Evolutionary conservation across 1,140 invertebrate genomes (phyloP).

Genomic region (Ceratina australensis): DNA sequence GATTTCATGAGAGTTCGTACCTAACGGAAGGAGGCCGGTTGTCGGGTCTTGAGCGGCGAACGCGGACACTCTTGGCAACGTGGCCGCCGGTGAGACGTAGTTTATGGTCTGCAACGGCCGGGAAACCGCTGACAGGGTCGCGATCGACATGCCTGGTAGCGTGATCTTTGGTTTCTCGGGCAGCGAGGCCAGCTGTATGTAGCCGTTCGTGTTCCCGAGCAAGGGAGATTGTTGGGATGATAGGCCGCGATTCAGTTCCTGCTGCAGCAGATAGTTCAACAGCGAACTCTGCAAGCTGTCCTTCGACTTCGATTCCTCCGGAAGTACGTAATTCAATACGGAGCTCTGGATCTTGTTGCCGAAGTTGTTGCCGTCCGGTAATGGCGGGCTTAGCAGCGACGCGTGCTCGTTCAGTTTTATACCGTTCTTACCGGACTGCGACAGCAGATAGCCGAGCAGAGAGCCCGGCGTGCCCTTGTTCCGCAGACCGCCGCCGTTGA

Average conservation of each 20-base stretch:
- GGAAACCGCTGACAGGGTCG: slow-evolving; percentile 56
- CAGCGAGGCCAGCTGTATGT: slow-evolving; percentile 44
- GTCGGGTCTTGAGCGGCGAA: slow-evolving; percentile 23
- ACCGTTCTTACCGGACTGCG: slow-evolving; percentile 1
- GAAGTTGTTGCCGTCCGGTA: neutral
- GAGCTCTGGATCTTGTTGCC: slow-evolving; percentile 19
- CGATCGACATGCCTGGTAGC: slow-evolving; percentile 44
- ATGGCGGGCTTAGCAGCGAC: slow-evolving; percentile 6
- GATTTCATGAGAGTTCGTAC: too few species aligned
- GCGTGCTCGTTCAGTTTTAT: slow-evolving; percentile 22
- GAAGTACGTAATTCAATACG: slow-evolving; percentile 34
- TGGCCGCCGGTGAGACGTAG: slow-evolving; percentile 32
- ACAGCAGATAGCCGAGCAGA: slow-evolving; percentile 3
- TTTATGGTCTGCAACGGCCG: slow-evolving; percentile 45
- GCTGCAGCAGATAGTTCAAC: slow-evolving; percentile 40
- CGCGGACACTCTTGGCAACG: slow-evolving; percentile 25
- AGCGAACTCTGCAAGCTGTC: slow-evolving; percentile 37
- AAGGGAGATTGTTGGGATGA: slow-evolving; percentile 45
- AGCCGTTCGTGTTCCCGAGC: slow-evolving; percentile 58
- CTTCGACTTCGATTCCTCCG: slow-evolving; percentile 44
- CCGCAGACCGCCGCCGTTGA: slow-evolving; percentile 13
- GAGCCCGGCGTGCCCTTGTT: neutral
- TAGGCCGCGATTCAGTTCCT: slow-evolving; percentile 7
- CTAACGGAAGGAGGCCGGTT: slow-evolving; percentile 24
- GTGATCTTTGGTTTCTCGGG: slow-evolving; percentile 36